A percentile compares a stretch with the other conserved stretches of the same genome.
phyloP scores from a whole-genome alignment of 2,888 invertebrate genomes.

The Pseudoips prasinana region DNA sequence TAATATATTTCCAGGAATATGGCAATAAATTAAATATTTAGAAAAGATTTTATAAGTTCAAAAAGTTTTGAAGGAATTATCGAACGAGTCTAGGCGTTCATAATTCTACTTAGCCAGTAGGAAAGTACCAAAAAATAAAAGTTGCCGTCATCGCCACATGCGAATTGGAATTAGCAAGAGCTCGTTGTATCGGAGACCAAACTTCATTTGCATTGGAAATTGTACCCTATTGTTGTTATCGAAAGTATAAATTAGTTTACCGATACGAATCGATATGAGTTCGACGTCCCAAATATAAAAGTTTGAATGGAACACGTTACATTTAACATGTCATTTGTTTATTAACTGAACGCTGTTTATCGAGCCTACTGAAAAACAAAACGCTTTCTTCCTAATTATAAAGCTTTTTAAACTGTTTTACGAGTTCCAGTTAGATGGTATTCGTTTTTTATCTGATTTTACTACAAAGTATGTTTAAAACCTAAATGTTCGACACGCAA shows the following conservation, averaged over 20 bases:
- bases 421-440: no score
- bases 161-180: constrained; percentile 63
- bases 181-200: constrained; percentile 46
- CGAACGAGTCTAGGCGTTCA: constrained; percentile 27
- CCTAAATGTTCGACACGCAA: no score
- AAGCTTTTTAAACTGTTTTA: no score
- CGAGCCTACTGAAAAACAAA: constrained; percentile 18
- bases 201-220: constrained; percentile 40
- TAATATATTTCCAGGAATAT: no score
- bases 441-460: no score
- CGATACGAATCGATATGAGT: constrained; percentile 25
- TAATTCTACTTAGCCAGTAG: constrained; percentile 42
- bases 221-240: constrained; percentile 30
- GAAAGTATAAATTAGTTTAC: constrained; percentile 24
- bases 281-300: constrained; percentile 19
- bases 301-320: constrained; percentile 34
- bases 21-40: no score
- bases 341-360: constrained; percentile 14
- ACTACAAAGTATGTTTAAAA: no score
- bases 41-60: no score
- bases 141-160: constrained; percentile 64
- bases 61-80: constrained; percentile 13
- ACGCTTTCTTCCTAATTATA: background rate
- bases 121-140: constrained; percentile 63
- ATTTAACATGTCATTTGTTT: constrained; percentile 28